Conservation (phyloP, 1,140 invertebrate species). For the Adelges cooleyi region DNA sequence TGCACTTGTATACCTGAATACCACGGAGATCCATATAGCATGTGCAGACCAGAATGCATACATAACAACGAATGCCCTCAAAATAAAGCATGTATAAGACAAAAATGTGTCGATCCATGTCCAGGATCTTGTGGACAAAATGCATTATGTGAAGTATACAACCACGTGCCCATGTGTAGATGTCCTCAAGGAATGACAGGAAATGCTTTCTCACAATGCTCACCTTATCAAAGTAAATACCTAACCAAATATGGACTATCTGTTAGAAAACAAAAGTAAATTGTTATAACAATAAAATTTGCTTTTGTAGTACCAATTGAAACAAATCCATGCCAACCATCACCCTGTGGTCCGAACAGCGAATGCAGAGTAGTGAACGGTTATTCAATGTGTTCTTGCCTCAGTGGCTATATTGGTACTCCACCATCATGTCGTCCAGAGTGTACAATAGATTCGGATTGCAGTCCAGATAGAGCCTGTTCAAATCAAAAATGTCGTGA, state of each 20-base stretch:
- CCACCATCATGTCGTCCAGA: constrained; percentile 62
- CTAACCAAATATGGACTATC: too few relatives aligned
- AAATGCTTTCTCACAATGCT: constrained; percentile 40
- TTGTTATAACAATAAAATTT: not conserved
- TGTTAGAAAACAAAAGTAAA: too few relatives aligned
- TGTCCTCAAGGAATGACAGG: constrained; percentile 41
- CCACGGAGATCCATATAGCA: constrained; percentile 45
- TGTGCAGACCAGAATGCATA: constrained; percentile 42
- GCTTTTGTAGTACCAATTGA: constrained; percentile 34
- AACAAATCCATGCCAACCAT: constrained; percentile 49
- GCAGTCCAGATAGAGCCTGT: constrained; percentile 54
- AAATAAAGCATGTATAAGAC: constrained; percentile 41
- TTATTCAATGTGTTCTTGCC: constrained; percentile 62
- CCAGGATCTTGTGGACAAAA: constrained; percentile 43
- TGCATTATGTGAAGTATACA: constrained; percentile 42
- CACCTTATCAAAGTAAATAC: constrained; percentile 44
- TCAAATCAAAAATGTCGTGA: constrained; percentile 65
- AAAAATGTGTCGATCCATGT: constrained; percentile 45
- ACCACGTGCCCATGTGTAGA: constrained; percentile 42
- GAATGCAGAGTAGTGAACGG: constrained; percentile 56
- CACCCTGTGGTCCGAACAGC: constrained; percentile 65
- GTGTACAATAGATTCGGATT: constrained; percentile 63
- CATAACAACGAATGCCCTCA: constrained; percentile 43
- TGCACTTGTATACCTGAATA: constrained; percentile 44
- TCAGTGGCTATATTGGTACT: constrained; percentile 55